phyloP scores from a whole-genome alignment of 2,888 invertebrate species.

The Apamea sordens region DNA sequence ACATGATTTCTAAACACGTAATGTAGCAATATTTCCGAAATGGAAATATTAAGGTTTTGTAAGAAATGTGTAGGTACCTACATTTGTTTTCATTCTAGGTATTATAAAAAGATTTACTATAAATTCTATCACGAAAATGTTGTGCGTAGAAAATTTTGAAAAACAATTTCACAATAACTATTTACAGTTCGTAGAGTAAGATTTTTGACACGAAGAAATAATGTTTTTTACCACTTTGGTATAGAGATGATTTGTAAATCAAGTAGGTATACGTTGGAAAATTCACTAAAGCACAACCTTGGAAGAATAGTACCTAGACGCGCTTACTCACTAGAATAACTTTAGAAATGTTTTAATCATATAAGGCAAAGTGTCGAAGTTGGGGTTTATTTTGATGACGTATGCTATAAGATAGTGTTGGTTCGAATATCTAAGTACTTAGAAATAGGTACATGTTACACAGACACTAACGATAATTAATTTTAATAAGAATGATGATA shows the following conservation, averaged over 20 bases:
- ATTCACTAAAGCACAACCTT: slow-evolving; percentile 90
- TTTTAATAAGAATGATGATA: slow-evolving; percentile 34
- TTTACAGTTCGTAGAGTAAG: slow-evolving; percentile 80
- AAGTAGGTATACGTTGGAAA: slow-evolving; percentile 82
- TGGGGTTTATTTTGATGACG: slow-evolving; percentile 84
- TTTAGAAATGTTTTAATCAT: slow-evolving; percentile 85
- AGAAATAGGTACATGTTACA: slow-evolving; percentile 60
- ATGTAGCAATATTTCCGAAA: slow-evolving; percentile 45
- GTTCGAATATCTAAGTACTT: slow-evolving; percentile 65
- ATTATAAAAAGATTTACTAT: slow-evolving; percentile 75
- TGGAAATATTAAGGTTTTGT: slow-evolving; percentile 68
- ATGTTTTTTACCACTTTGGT: slow-evolving; percentile 72
- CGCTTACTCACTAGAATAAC: slow-evolving; percentile 87
- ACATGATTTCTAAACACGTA: slow-evolving; percentile 59
- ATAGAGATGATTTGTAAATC: slow-evolving; percentile 75
- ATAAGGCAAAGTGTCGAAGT: slow-evolving; percentile 90
- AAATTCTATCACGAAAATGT: slow-evolving; percentile 84
- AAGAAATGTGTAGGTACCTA: slow-evolving; percentile 68
- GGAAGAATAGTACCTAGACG: slow-evolving; percentile 90
- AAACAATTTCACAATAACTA: slow-evolving; percentile 75
- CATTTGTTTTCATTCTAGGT: slow-evolving; percentile 71
- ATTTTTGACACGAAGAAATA: slow-evolving; percentile 74
- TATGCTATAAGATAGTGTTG: slow-evolving; percentile 71
- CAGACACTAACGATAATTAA: slow-evolving; percentile 49
- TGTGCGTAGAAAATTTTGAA: slow-evolving; percentile 87